Percentiles rank a stretch among this genome's conserved stretches.
Conservation (phyloP, 2,888 invertebrate species). For the Zygothrica quintamaculata region DNA sequence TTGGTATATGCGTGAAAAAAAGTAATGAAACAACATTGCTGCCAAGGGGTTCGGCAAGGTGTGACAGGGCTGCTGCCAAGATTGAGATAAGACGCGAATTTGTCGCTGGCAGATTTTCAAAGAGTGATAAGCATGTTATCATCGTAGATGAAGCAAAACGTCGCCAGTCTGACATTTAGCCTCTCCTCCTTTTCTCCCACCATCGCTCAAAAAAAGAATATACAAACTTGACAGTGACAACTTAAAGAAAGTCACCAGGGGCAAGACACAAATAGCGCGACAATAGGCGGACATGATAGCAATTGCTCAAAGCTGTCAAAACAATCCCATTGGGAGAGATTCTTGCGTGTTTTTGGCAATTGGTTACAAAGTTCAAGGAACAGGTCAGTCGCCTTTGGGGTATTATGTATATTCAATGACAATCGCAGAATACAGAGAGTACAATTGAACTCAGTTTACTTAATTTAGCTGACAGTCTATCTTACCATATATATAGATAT, state of each 20-base stretch:
- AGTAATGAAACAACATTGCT: constrained; percentile 53
- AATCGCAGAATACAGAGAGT: no score
- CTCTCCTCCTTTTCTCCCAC: background rate
- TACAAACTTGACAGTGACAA: constrained; percentile 39
- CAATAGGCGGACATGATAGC: constrained; percentile 27
- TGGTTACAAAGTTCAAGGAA: constrained; percentile 16
- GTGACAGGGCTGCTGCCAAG: constrained; percentile 33
- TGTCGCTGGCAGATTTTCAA: constrained; percentile 68
- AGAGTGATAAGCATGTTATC: constrained; percentile 52
- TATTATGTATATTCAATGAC: background rate
- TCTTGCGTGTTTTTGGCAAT: constrained; percentile 17
- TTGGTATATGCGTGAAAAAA: constrained; percentile 51
- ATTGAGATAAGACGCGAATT: constrained; percentile 75
- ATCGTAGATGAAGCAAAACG: constrained; percentile 30
- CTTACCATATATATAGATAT: constrained; percentile 3
- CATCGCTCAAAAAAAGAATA: constrained; percentile 15
- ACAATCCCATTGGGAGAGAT: constrained; percentile 42
- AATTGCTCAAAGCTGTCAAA: constrained; percentile 17
- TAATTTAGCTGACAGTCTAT: no score
- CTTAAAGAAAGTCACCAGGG: constrained; percentile 25
- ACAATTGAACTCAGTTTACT: no score
- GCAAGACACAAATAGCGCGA: constrained; percentile 8
- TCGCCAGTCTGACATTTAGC: constrained; percentile 37
- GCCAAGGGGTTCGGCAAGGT: constrained; percentile 32
- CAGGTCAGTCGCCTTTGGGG: constrained; percentile 4